Evolutionary conservation across 2,113 vertebrate genomes (phyloP).

Genomic region (Scatophagus argus): DNA sequence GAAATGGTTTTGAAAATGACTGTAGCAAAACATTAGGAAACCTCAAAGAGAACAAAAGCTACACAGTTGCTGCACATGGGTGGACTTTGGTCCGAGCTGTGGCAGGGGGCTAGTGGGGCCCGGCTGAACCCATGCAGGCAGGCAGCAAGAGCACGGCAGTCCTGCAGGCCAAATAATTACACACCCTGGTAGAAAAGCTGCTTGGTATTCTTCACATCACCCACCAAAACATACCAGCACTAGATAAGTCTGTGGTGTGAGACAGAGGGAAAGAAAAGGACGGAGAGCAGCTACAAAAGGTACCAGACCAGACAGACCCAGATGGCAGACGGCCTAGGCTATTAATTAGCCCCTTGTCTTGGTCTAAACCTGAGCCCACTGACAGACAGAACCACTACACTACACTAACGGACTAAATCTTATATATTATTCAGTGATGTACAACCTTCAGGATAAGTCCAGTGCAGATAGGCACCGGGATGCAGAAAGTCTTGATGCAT

Average conservation of each 20-base stretch:
- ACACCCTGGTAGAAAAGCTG: conserved; percentile 65
- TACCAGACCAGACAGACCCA: conserved; percentile 23
- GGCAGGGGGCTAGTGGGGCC: conserved; percentile 9
- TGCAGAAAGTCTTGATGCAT: background rate
- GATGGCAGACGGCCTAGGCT: conserved; percentile 29
- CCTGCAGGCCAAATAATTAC: conserved; percentile 79
- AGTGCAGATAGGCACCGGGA: background rate
- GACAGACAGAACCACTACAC: conserved; percentile 11
- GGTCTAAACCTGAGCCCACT: conserved; percentile 23
- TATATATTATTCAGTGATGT: background rate
- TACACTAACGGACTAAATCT: background rate
- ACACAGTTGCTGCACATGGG: conserved; percentile 1
- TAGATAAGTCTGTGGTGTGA: conserved; percentile 60
- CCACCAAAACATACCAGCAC: conserved; percentile 74
- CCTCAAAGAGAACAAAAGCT: conserved; percentile 15
- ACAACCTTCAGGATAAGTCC: background rate
- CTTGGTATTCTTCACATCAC: conserved; percentile 83
- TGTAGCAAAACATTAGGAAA: conserved; percentile 14
- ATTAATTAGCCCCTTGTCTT: conserved; percentile 35
- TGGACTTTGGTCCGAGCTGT: conserved; percentile 35
- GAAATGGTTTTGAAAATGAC: background rate
- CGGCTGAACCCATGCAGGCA: conserved; percentile 43
- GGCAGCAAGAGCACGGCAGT: conserved; percentile 48
- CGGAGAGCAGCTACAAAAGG: conserved; percentile 40
- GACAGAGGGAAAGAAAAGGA: conserved; percentile 23